Percentiles rank a stretch among this genome's conserved stretches.
Evolutionary conservation across 1,140 invertebrate species (phyloP).

Genomic region (Propsilocerus akamusi): DNA sequence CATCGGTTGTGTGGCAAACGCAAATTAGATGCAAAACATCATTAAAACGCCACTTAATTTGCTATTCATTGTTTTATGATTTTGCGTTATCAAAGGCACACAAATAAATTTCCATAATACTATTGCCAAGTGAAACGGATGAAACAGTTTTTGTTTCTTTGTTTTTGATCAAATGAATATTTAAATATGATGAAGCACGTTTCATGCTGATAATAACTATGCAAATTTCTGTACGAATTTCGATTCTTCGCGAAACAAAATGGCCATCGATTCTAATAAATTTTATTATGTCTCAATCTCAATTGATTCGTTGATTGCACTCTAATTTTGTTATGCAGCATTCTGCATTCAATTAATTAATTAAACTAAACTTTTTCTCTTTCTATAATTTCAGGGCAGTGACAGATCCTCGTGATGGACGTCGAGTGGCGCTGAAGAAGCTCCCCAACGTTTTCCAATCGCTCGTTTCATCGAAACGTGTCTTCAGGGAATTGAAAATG

Average conservation of each 20-base stretch:
- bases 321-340: neutral
- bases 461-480: conserved; percentile 91
- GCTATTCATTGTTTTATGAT: conserved; percentile 1
- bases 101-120: too few species aligned
- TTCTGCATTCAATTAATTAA: neutral
- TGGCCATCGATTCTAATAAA: neutral
- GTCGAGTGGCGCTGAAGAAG: conserved; percentile 96
- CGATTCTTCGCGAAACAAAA: neutral
- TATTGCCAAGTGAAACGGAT: too few species aligned
- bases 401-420: conserved; percentile 95
- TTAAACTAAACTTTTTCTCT: conserved; percentile 9
- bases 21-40: too few species aligned
- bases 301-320: neutral
- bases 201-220: too few species aligned
- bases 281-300: neutral
- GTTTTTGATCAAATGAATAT: too few species aligned
- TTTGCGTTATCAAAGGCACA: too few species aligned
- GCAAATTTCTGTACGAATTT: neutral
- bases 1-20: too few species aligned
- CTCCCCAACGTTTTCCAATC: conserved; percentile 99
- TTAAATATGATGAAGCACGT: too few species aligned
- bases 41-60: conserved; percentile 1
- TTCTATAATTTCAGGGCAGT: conserved; percentile 71
- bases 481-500: conserved; percentile 98
- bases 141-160: too few species aligned